Conservation (phyloP, 2,113 vertebrate genomes). For the Vidua chalybeata region DNA sequence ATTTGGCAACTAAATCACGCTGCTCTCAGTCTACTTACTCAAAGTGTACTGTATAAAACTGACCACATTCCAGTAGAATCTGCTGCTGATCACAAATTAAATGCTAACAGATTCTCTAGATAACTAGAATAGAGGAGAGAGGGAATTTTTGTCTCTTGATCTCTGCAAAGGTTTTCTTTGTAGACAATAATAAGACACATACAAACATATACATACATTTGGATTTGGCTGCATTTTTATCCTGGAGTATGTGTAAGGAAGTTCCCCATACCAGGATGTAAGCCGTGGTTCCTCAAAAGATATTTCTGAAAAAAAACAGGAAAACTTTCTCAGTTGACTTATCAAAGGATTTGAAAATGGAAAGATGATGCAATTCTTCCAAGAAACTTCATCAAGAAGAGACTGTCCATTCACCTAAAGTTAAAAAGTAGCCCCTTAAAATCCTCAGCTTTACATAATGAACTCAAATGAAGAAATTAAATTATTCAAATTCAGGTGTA, state of each 20-base stretch:
- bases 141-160: background rate
- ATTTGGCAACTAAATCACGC: background rate
- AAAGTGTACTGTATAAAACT: background rate
- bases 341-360: background rate
- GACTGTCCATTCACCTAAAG: background rate
- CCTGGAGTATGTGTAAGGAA: conserved; percentile 91
- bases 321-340: background rate
- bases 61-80: background rate
- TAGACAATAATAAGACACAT: background rate
- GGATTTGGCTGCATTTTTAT: conserved; percentile 88
- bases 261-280: conserved; percentile 92
- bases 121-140: background rate
- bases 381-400: background rate
- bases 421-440: background rate
- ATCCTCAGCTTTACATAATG: background rate
- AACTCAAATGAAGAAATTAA: background rate
- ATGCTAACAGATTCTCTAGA: background rate
- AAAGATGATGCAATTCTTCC: background rate
- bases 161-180: background rate
- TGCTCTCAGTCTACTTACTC: background rate
- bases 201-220: conserved; percentile 76
- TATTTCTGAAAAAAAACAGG: conserved; percentile 73
- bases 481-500: background rate
- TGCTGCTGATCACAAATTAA: background rate
- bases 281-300: conserved; percentile 90